These are phyloP conservation scores for Neodiprion pinetum DNA, from an alignment of 1,140 invertebrate genomes.

Conservation along the genomic window DNA sequence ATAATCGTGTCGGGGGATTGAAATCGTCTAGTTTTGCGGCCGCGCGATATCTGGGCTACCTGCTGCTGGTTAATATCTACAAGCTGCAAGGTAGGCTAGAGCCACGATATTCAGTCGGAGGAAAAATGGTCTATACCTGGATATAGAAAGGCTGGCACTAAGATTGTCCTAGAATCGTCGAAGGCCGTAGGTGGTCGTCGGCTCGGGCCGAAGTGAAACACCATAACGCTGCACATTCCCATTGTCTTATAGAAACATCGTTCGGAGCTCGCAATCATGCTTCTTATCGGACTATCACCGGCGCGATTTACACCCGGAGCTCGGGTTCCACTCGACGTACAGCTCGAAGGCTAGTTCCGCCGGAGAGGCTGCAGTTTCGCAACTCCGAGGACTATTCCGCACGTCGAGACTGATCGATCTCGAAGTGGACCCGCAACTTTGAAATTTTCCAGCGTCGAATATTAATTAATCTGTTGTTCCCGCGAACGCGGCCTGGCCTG, in stretches of 20 bases:
- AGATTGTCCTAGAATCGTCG: constrained; percentile 4
- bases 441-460: too few relatives aligned
- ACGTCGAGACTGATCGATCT: too few relatives aligned
- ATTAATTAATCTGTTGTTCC: too few relatives aligned
- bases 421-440: too few relatives aligned
- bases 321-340: background rate
- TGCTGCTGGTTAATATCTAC: too few relatives aligned
- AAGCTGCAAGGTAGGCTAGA: too few relatives aligned
- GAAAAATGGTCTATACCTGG: background rate
- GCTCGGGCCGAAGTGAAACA: background rate
- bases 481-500: too few relatives aligned
- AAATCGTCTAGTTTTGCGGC: background rate
- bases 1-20: background rate
- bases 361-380: background rate
- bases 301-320: background rate
- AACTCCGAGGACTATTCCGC: too few relatives aligned
- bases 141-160: background rate
- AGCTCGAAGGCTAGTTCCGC: background rate
- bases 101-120: background rate
- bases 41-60: too few relatives aligned
- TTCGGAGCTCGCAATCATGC: too few relatives aligned
- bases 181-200: background rate
- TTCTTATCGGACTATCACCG: too few relatives aligned
- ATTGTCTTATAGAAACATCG: background rate
- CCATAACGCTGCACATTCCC: background rate